phyloP scores from a whole-genome alignment of 2,888 invertebrate genomes.

The Omphaloscelis lunosa region DNA sequence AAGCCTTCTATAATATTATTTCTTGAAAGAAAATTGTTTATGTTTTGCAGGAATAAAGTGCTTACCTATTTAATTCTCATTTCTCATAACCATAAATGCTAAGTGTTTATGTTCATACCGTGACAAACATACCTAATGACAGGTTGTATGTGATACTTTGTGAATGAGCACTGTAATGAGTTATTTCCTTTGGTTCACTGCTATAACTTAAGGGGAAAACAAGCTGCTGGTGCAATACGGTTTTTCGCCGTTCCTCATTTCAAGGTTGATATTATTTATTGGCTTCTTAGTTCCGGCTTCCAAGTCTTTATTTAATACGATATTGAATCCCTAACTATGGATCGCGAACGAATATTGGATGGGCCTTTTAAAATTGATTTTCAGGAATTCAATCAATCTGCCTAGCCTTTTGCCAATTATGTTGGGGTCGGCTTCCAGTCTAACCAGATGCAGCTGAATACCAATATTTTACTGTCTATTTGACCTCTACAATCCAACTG shows the following conservation, averaged over 20 bases:
- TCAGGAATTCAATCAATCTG: too few species aligned
- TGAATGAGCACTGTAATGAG: conserved; percentile 43
- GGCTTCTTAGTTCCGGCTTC: not conserved
- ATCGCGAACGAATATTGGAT: too few species aligned
- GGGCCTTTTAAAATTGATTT: too few species aligned
- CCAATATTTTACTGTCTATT: too few species aligned
- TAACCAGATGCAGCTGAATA: too few species aligned
- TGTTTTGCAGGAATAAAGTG: not conserved
- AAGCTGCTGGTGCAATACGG: not conserved
- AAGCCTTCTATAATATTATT: not conserved
- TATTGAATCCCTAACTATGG: too few species aligned
- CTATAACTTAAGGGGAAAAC: not conserved
- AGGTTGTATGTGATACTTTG: conserved; percentile 9
- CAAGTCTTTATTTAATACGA: not conserved
- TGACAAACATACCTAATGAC: conserved; percentile 41
- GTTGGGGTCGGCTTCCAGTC: too few species aligned
- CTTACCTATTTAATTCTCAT: not conserved
- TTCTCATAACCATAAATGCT: not conserved
- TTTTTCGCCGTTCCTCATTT: not conserved
- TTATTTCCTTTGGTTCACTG: conserved; percentile 26
- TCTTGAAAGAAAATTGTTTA: not conserved
- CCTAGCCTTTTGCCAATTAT: too few species aligned
- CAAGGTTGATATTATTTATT: not conserved
- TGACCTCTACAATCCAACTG: too few species aligned
- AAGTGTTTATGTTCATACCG: conserved; percentile 15